phyloP scores from a whole-genome alignment of 2,113 vertebrate species.

The Junco hyemalis region DNA sequence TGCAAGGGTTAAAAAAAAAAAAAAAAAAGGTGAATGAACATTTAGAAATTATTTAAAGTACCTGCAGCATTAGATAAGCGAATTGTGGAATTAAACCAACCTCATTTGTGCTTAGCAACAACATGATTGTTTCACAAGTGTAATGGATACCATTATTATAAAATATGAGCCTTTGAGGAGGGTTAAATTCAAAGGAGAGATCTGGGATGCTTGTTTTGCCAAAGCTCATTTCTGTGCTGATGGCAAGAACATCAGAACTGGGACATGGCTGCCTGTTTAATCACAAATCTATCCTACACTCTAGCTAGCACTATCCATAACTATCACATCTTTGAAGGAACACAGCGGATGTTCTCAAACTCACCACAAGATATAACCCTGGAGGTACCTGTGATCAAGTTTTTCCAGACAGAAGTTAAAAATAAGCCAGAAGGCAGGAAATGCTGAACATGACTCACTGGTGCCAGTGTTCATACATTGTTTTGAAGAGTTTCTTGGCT shows the following conservation, averaged over 20 bases:
- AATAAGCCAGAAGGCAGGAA: not conserved
- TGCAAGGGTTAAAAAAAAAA: not conserved
- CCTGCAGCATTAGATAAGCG: not conserved
- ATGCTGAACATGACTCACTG: not conserved
- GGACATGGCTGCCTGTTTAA: not conserved
- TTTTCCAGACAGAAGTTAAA: not conserved
- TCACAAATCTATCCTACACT: not conserved
- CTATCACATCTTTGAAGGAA: not conserved
- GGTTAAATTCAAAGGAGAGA: not conserved
- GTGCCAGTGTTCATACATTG: fast-evolving
- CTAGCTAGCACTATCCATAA: not conserved
- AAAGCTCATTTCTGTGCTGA: not conserved
- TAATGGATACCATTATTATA: not conserved
- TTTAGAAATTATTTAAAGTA: not conserved
- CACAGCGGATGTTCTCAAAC: not conserved
- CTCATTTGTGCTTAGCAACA: fast-evolving
- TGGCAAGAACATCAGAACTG: not conserved
- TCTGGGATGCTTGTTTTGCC: not conserved
- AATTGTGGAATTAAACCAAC: not conserved
- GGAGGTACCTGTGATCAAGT: not conserved
- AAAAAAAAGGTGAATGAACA: not conserved
- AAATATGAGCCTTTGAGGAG: not conserved
- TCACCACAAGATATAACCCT: not conserved
- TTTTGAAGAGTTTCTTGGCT: not conserved
- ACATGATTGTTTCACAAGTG: not conserved